Evolutionary conservation across 2,888 invertebrate species (phyloP), one percentile per base, ranked within the genome.

Genomic region (Capitulum mitella): DNA sequence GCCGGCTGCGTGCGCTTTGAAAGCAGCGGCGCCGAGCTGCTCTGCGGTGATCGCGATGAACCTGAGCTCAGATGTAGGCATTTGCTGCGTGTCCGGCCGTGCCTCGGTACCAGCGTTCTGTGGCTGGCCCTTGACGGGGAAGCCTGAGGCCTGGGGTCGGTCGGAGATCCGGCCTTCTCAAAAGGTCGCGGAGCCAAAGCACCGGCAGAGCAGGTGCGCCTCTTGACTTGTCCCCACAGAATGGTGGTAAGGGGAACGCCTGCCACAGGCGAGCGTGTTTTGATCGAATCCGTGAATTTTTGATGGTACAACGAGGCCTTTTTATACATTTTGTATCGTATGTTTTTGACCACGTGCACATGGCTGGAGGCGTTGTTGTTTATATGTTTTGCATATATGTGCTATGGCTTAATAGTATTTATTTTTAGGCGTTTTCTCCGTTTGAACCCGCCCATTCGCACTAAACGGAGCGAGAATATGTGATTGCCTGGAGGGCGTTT

Each of bases 301-400:
- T 58, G n/a, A 58, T 58, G 58, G n/a, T 6, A n/a, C n/a, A 58
- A 58, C 58, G 6, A 5, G 29, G 1, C 12, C 58, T 58, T 58
- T 58, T 58, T 58, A 58, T 58, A 58, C 58, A 29, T 29, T 58
- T 58, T 58, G 58, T 58, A 58, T 29, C 58, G 58, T 10, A 58
- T n/a, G 58, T n/a, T 58, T 51, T 51, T n/a, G 51, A 51, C 51
- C 5, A 43, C 51, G 6, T 22, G 51, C 26, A 26, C 51, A 22
- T 51, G 26, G 19, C 22, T 10, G 58, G 8, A 8, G 58, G 3
- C 3, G n/a, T 10, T 8, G n/a, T 29, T n/a, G 6, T 58, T 1
- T n/a, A 58, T 10, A 29, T 3, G 54, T 6, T 0, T 29, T 29
- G 10, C n/a, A 8, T n/a, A n/a, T 14, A 26, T 1, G 58, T 10